Evolutionary conservation across 2,113 vertebrate genomes (phyloP).

Genomic region (Caranx melampygus): DNA sequence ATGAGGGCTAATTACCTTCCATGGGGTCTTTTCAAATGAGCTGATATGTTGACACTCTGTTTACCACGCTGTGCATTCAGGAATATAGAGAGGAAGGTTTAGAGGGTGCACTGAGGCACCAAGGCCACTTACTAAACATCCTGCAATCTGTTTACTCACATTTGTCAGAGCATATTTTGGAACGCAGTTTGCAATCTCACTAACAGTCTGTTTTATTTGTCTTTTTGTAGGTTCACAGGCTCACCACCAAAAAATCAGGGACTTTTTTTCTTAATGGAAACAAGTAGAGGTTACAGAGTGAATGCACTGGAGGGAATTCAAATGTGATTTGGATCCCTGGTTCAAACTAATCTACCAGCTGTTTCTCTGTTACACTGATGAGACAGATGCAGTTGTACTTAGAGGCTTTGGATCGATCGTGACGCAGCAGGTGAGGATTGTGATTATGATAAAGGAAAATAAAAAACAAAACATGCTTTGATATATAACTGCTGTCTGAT

Average conservation of each 20-base stretch:
- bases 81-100: background rate
- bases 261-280: too few relatives aligned
- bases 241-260: too few relatives aligned
- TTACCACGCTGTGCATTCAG: background rate
- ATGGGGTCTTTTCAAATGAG: background rate
- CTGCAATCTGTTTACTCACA: background rate
- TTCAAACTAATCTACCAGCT: background rate
- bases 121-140: background rate
- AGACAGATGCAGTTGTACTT: background rate
- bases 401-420: background rate
- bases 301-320: background rate
- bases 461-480: too few relatives aligned
- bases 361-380: background rate
- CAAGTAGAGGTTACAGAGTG: background rate
- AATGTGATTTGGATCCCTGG: background rate
- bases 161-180: background rate
- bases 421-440: background rate
- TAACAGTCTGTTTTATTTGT: background rate
- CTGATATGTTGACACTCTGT: background rate
- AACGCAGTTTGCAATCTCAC: too few relatives aligned
- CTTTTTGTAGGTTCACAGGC: too few relatives aligned
- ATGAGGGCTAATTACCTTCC: conserved; percentile 7
- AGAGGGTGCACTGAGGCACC: background rate
- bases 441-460: background rate
- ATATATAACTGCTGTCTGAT: too few relatives aligned